These are phyloP conservation scores for Microtus richardsoni DNA, from an alignment of 2,113 vertebrate species.

Conservation along the genomic window DNA sequence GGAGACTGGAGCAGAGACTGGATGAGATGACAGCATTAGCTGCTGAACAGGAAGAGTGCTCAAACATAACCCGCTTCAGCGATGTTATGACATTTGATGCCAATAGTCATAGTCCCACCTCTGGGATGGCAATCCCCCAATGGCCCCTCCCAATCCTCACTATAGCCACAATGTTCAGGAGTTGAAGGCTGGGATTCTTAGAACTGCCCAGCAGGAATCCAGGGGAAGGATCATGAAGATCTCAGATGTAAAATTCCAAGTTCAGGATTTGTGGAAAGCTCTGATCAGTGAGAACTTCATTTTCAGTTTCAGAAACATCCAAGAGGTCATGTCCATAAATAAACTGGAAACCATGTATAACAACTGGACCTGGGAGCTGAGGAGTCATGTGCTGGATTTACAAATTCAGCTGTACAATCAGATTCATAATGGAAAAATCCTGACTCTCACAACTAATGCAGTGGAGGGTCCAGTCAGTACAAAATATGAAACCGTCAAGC, in stretches of 20 bases:
- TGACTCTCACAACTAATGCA: background rate
- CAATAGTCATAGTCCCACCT: constrained; percentile 55
- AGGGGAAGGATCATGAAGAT: background rate
- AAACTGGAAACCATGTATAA: constrained; percentile 45
- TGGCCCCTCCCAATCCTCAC: constrained; percentile 85
- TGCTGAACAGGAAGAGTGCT: background rate
- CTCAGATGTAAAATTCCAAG: background rate
- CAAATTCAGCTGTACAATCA: constrained; percentile 75
- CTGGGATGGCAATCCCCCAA: constrained; percentile 84
- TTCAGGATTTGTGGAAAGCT: background rate
- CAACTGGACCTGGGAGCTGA: constrained; percentile 81
- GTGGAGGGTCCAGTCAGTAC: constrained; percentile 15
- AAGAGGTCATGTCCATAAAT: constrained; percentile 78
- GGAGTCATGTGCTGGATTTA: constrained; percentile 67
- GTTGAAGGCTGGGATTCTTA: constrained; percentile 63
- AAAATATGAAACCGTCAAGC: constrained; percentile 46
- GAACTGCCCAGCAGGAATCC: background rate
- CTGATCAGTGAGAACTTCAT: background rate
- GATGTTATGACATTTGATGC: background rate
- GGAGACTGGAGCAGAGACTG: background rate
- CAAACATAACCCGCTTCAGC: background rate
- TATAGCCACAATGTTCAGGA: constrained; percentile 83
- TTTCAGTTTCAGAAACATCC: constrained; percentile 75
- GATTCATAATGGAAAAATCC: constrained; percentile 72
- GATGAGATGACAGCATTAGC: background rate